A percentile compares a stretch with the other conserved stretches of the same genome.
Evolutionary conservation across 2,888 invertebrate genomes (phyloP).

Genomic region (Melanchra persicariae): DNA sequence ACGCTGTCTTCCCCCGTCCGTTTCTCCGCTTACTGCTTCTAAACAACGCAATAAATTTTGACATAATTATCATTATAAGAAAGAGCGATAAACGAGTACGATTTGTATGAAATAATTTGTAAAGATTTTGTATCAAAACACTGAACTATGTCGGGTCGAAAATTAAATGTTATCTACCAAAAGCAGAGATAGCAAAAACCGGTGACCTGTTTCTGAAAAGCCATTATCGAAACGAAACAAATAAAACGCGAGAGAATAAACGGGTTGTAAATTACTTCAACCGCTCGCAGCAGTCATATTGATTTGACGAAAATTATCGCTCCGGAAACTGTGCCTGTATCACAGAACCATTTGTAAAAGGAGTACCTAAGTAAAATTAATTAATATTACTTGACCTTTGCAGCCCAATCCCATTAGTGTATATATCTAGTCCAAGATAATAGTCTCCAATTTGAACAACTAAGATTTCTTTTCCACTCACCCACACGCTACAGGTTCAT

Average conservation of each 20-base stretch:
- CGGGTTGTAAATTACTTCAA: not conserved
- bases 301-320: not conserved
- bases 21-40: not conserved
- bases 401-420: not conserved
- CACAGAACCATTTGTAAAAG: not conserved
- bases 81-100: too few species aligned
- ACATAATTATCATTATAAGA: too few species aligned
- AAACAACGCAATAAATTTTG: too few species aligned
- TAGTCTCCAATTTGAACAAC: not conserved
- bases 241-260: not conserved
- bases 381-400: not conserved
- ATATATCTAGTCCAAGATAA: not conserved
- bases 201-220: not conserved
- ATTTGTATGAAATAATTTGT: too few species aligned
- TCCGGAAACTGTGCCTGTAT: not conserved
- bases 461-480: not conserved
- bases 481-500: constrained; percentile 1
- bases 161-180: too few species aligned
- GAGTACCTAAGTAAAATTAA: not conserved
- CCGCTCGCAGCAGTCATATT: too few species aligned
- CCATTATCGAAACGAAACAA: not conserved
- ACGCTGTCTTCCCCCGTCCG: too few species aligned
- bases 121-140: too few species aligned
- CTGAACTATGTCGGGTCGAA: too few species aligned
- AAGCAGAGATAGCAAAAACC: too few species aligned